Percentiles rank a stretch among this genome's conserved stretches.
Evolutionary conservation across 2,797 vertebrate genomes (phyloP).

Genomic region (Sebastes taczanowskii): DNA sequence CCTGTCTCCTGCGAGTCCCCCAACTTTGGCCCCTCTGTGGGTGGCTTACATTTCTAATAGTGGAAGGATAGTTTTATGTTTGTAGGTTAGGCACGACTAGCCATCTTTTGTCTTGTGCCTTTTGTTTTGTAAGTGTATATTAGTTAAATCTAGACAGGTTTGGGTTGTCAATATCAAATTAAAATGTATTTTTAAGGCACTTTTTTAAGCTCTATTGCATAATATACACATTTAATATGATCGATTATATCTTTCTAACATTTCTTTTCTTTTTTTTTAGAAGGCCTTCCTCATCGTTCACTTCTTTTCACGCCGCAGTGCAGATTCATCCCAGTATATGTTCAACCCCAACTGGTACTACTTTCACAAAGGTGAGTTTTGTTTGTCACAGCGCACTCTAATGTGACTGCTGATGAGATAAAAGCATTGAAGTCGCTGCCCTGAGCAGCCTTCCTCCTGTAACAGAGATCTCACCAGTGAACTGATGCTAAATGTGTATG

Average conservation of each 20-base stretch:
- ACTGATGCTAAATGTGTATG: slow-evolving; percentile 13
- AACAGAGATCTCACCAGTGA: neutral
- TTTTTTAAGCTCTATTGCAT: neutral
- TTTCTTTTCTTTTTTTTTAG: neutral
- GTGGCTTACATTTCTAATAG: too few relatives aligned
- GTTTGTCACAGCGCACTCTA: neutral
- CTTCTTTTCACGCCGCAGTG: neutral
- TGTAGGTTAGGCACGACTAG: neutral
- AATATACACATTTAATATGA: neutral
- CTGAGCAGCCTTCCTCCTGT: neutral
- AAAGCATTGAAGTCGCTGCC: slow-evolving; percentile 8
- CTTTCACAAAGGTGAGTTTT: neutral
- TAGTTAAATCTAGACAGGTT: neutral
- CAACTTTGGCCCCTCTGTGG: neutral
- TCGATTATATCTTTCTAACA: neutral
- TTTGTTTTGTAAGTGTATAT: neutral
- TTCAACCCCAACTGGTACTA: neutral
- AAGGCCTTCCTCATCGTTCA: neutral
- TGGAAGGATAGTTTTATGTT: neutral
- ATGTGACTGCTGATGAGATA: neutral
- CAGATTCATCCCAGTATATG: neutral
- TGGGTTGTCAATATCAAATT: neutral
- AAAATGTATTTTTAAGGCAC: neutral
- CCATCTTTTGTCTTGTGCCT: neutral
- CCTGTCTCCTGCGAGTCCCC: neutral